Percentiles rank a stretch among this genome's conserved stretches.
Conservation (phyloP, 2,113 vertebrate species). For the Pseudonaja textilis region DNA sequence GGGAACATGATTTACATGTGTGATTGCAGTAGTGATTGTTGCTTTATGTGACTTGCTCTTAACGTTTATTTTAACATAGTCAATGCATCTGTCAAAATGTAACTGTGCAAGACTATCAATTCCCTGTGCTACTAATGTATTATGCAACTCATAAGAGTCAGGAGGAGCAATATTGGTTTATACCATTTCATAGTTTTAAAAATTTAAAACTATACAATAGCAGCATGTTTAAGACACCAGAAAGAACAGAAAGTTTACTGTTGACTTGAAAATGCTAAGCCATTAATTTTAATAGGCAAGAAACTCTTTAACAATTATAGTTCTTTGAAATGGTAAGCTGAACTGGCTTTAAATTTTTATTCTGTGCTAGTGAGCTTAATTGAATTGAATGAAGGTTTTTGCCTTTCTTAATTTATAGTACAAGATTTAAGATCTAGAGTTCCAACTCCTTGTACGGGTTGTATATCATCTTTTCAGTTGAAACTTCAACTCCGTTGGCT, state of each 20-base stretch:
- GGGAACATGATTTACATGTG: conserved; percentile 57
- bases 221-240: conserved; percentile 59
- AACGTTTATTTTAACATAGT: conserved; percentile 62
- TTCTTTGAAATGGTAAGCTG: conserved; percentile 53
- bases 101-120: conserved; percentile 55
- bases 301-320: conserved; percentile 35
- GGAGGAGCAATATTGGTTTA: conserved; percentile 66
- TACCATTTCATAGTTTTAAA: conserved; percentile 57
- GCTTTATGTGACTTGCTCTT: conserved; percentile 72
- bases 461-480: conserved; percentile 1
- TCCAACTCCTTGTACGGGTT: conserved; percentile 10
- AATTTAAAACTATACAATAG: conserved; percentile 46
- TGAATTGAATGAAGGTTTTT: conserved; percentile 46
- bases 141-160: conserved; percentile 59
- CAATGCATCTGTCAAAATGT: conserved; percentile 52
- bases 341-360: conserved; percentile 58
- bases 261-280: conserved; percentile 57
- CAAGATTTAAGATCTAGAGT: conserved; percentile 9
- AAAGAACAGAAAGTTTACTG: conserved; percentile 49
- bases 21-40: conserved; percentile 73
- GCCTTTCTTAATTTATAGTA: conserved; percentile 46
- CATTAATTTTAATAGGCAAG: conserved; percentile 52
- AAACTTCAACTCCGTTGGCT: conserved; percentile 34
- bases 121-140: conserved; percentile 60
- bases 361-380: conserved; percentile 55